A percentile compares a stretch with the other conserved stretches of the same genome.
Conservation (phyloP, 64 coral and sea anemone genomes). For the Astreopora myriophthalma region DNA sequence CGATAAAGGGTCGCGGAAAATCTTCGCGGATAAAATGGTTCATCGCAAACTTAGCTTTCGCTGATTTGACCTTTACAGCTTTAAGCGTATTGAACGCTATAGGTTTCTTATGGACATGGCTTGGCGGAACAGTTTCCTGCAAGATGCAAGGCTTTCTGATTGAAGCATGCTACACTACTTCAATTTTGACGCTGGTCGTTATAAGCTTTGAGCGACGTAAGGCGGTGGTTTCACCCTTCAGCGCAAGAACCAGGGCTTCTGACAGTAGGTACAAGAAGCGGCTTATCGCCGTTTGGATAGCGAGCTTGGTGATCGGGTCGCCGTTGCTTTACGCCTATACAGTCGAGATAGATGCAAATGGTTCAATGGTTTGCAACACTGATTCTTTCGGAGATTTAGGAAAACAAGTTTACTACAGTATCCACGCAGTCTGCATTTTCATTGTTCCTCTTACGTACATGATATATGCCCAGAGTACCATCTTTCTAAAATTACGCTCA, state of each 20-base stretch:
- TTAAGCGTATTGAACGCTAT: constrained; percentile 45
- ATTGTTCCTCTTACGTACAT: constrained; percentile 1
- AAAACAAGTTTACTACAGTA: constrained; percentile 46
- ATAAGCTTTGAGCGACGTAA: constrained; percentile 50
- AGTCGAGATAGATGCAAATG: neutral
- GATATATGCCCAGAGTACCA: constrained; percentile 13
- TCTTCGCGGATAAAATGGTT: constrained; percentile 6
- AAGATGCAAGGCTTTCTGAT: constrained; percentile 39
- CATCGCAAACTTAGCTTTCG: constrained; percentile 43
- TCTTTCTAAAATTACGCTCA: constrained; percentile 1
- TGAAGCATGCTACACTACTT: constrained; percentile 39
- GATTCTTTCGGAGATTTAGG: constrained; percentile 19
- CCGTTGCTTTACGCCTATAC: constrained; percentile 48
- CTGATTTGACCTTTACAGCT: constrained; percentile 14
- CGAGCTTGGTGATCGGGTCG: neutral
- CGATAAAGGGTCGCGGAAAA: neutral
- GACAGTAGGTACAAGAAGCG: neutral
- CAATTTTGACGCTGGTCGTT: constrained; percentile 39
- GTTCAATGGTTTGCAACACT: neutral
- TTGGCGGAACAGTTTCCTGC: constrained; percentile 11
- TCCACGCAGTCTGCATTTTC: constrained; percentile 25
- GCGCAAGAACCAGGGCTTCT: neutral
- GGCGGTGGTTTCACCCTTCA: constrained; percentile 9
- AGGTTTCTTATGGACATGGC: constrained; percentile 19
- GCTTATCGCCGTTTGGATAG: neutral